phyloP scores from a whole-genome alignment of 2,888 invertebrate species.

The Dilophus febrilis region DNA sequence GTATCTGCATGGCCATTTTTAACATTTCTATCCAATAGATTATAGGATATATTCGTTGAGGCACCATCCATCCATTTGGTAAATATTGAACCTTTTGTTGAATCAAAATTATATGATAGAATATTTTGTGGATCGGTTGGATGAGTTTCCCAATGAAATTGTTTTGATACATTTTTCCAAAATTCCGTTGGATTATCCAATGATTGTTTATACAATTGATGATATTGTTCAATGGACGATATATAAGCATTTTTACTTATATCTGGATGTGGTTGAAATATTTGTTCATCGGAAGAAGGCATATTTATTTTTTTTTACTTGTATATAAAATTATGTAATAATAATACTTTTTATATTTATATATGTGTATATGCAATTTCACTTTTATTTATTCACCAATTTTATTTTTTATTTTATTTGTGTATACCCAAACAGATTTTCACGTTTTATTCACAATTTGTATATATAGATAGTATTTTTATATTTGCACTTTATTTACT shows the following conservation, averaged over 20 bases:
- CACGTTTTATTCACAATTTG: background rate
- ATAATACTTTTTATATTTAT: no score
- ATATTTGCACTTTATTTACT: background rate
- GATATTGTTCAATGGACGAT: conserved; percentile 57
- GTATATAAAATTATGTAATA: no score
- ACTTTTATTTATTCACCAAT: no score
- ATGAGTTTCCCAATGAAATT: conserved; percentile 83
- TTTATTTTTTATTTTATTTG: conserved; percentile 9
- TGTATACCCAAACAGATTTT: conserved; percentile 8
- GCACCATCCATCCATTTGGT: conserved; percentile 93
- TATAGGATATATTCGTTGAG: conserved; percentile 90
- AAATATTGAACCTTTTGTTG: conserved; percentile 71
- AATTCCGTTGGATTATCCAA: conserved; percentile 78
- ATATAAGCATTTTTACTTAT: conserved; percentile 44
- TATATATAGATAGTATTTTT: background rate
- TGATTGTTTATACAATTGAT: conserved; percentile 67
- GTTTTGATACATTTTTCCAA: conserved; percentile 84
- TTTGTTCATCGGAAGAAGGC: conserved; percentile 35
- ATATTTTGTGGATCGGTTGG: conserved; percentile 52
- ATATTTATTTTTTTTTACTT: conserved; percentile 24
- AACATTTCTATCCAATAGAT: conserved; percentile 82
- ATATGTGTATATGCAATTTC: no score
- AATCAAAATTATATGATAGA: conserved; percentile 80
- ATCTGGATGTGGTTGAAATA: conserved; percentile 40
- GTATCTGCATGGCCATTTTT: conserved; percentile 77